Base-by-base conservation (phyloP, 2,113 vertebrate genomes). In the Cryptotis parvus region DNA sequence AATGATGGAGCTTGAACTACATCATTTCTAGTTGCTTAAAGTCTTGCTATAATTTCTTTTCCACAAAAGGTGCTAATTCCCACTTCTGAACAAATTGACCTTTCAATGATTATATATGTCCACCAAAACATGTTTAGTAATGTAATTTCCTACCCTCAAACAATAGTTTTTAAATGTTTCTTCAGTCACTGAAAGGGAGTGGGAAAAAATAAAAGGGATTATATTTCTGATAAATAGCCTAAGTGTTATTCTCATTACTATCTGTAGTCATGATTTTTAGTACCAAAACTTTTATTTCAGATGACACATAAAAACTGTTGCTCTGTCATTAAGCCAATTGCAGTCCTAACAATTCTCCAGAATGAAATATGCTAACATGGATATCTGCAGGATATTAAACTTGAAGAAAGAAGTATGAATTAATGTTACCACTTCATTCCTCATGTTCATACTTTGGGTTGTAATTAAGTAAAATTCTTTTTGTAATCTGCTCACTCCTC, bases 81-180 rank as follows among this genome's bases (percentile, higher is more conserved):
- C 92, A 79, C 85, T 91, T 88, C 95, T 27, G 22, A 96, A 96
- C 82, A 96, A 95, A 95, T 72, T 87, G 93, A 91, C 83, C 37
- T 94, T 96, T 96, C 75, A 93, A 84, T 96, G 93, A 95, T 94
- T 95, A 61, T 69, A 84, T 20, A 91, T 89, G 93, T 70, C 92
- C 81, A 91, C 84, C 91, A 87, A 90, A 96, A 93, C 82, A 12
- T 37, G 89, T 84, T 78, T 90, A 72, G 91, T 93, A 69, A 95
- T 91, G 81, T 79, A 61, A 96, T 94, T 95, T 97, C 49, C 90
- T 96, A 86, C 55, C 55, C 55, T n/a, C 55, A 58, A 58, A 58
- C 55, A 92, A 72, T 90, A 72, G 27, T 63, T 78, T 43, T 14
- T 20, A 93, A 93, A 83, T 49, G 7, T 55, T 92, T 93, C 69